Evolutionary conservation across 2,888 invertebrate genomes (phyloP), one percentile per base, ranked within the genome.

Genomic region (Mimas tiliae): DNA sequence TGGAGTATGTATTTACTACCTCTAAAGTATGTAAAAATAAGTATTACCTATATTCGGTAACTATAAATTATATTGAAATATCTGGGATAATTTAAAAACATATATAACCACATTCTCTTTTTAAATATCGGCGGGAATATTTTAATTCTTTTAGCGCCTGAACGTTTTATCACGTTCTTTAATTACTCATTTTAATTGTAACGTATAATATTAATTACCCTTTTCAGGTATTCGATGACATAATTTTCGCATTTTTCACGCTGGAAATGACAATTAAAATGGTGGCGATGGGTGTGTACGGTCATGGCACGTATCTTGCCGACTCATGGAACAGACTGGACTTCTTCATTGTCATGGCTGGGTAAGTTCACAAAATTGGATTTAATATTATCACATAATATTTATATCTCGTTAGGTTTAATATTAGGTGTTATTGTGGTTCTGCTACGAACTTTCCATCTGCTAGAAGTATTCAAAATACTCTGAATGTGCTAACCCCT

Each of bases 251-350:
- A 74, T 99, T 99, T 94, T 99, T 99, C 94, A 96, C 99, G 63
- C 90, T 99, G 85, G 99, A 99, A 94, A 98, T 99, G 99, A 96
- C 97, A 74, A 97, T 99, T 87, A 99, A 99, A 95, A 98, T 99
- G 96, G 96, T 98, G 65, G 99, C 99, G 50, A 99, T 99, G 98
- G 99, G 99, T 27, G 96, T 99, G 72, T 97, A 97, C 80, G 98
- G 98, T 27, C 97, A 97, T 84, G 97, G 98, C 65, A 97, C 99
- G 11, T 99, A 99, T 89, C 95, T 99, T 84, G 98, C 98, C 0
- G 99, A 99, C 89, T 98, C 99, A 19, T 99, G 99, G 99, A 99
- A 99, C 91, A 96, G 99, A 79, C 95, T 99, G 83, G 99, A 99
- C 94, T 97, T 97, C 94, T 99, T 99, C 94, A 99, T 99, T 84